Evolutionary conservation across 2,113 vertebrate genomes (phyloP), one percentile per base, ranked within the genome.

Genomic region (Phyllopteryx taeniolatus): DNA sequence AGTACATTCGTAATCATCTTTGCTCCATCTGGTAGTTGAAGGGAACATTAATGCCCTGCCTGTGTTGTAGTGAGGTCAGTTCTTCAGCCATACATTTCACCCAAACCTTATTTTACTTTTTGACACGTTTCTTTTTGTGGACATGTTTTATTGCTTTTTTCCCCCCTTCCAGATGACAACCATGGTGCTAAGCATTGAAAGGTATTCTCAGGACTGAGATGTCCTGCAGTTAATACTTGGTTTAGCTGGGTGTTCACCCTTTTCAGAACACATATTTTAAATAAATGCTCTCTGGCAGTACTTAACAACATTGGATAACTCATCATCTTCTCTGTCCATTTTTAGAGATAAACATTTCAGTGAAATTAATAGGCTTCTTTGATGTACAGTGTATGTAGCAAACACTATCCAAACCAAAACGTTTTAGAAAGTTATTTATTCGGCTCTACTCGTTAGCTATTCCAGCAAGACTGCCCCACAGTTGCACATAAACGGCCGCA

Each of bases 391-490:
- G 69, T 88, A 90, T 87, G 90, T 91, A 91, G 89, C 88, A 89
- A 90, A 87, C 89, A 92, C 88, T 90, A 91, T 79, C 85, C 86
- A 91, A 84, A 83, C 88, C 88, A 88, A 91, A 87, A 87, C 72
- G 73, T 86, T 87, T 79, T 8, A 8, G n/a, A 54, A 79, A 49
- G 62, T 49, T 61, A 83, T 84, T 88, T 86, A 83, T 83, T 80
- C 84, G 71, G 79, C 59, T 82, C 77, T 82, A 70, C 77, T 84
- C 70, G 70, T 71, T 75, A 78, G 66, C 67, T 82, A 83, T 78
- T 83, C 87, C 89, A 90, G 88, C 90, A 90, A 90, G 74, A 79
- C 75, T 81, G 78, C 67, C 75, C 71, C 49, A 39, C 63, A 73
- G 71, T 81, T 87, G 85, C 79, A 83, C 85, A 79, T 47, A 51